A percentile compares a stretch with the other conserved stretches of the same genome.
phyloP scores from a whole-genome alignment of 2,888 invertebrate genomes.

The Poecilus cupreus region DNA sequence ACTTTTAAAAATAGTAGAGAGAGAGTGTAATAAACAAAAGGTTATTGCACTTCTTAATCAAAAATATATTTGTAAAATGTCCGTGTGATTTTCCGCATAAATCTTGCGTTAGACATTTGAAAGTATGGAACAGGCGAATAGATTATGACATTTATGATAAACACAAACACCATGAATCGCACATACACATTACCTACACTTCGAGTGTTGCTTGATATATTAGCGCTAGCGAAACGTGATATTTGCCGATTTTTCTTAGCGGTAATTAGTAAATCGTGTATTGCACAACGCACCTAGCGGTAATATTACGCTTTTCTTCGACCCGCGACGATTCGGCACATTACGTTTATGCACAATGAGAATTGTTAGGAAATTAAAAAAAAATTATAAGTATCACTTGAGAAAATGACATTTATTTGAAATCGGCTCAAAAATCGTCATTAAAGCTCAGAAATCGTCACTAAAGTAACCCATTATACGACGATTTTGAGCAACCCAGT shows the following conservation, averaged over 20 bases:
- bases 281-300: constrained; percentile 21
- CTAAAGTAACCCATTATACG: too few relatives aligned
- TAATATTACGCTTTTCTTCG: neutral
- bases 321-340: too few relatives aligned
- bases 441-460: too few relatives aligned
- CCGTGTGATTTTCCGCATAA: constrained; percentile 20
- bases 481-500: too few relatives aligned
- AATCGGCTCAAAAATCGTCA: too few relatives aligned
- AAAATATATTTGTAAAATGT: constrained; percentile 9
- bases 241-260: constrained; percentile 32
- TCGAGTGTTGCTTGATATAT: constrained; percentile 14
- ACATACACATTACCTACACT: constrained; percentile 20
- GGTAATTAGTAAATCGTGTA: constrained; percentile 51
- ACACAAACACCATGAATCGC: constrained; percentile 26
- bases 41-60: neutral
- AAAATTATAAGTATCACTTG: too few relatives aligned
- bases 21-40: neutral
- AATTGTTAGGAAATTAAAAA: too few relatives aligned
- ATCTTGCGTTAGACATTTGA: constrained; percentile 24
- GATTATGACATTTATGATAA: constrained; percentile 53
- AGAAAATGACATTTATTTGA: too few relatives aligned
- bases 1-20: too few relatives aligned
- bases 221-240: constrained; percentile 37
- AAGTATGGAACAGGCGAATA: constrained; percentile 26
- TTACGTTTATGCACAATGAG: too few relatives aligned